Evolutionary conservation across 2,888 invertebrate genomes (phyloP).

Genomic region (Merodon equestris): DNA sequence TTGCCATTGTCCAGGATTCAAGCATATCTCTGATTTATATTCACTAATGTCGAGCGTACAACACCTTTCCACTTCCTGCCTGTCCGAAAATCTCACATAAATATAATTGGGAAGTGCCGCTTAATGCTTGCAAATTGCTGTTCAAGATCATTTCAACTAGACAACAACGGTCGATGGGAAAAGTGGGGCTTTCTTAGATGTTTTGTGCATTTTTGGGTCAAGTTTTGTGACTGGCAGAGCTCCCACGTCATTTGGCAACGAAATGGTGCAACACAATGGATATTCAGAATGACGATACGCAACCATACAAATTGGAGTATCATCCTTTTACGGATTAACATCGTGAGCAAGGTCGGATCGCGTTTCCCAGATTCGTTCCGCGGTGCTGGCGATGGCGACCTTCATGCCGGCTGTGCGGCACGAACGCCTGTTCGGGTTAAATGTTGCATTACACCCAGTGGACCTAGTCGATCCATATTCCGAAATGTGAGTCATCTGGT

Average conservation of each 20-base stretch:
- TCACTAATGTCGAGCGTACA: conserved; percentile 37
- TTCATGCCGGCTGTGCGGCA: conserved; percentile 13
- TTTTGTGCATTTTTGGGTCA: conserved; percentile 24
- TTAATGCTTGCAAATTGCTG: conserved; percentile 23
- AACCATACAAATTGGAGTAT: conserved; percentile 36
- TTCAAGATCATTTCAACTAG: not conserved
- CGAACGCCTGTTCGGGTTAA: conserved; percentile 28
- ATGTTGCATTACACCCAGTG: conserved; percentile 34
- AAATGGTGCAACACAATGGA: not conserved
- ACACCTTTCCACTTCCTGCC: conserved; percentile 32
- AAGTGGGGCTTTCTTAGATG: conserved; percentile 1
- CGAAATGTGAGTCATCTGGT: no score
- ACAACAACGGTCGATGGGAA: conserved; percentile 31
- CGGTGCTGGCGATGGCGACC: conserved; percentile 5
- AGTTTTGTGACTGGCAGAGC: not conserved
- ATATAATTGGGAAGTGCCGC: conserved; percentile 18
- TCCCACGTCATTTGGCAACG: conserved; percentile 36
- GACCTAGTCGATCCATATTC: no score
- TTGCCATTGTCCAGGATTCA: conserved; percentile 43
- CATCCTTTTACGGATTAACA: conserved; percentile 48
- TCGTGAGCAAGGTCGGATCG: conserved; percentile 44
- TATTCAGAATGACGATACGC: not conserved
- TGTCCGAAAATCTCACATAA: conserved; percentile 39
- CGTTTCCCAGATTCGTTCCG: conserved; percentile 36
- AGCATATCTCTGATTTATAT: conserved; percentile 40